Evolutionary conservation across 2,888 invertebrate genomes (phyloP), one percentile per base, ranked within the genome.

Genomic region (Brenthis ino): DNA sequence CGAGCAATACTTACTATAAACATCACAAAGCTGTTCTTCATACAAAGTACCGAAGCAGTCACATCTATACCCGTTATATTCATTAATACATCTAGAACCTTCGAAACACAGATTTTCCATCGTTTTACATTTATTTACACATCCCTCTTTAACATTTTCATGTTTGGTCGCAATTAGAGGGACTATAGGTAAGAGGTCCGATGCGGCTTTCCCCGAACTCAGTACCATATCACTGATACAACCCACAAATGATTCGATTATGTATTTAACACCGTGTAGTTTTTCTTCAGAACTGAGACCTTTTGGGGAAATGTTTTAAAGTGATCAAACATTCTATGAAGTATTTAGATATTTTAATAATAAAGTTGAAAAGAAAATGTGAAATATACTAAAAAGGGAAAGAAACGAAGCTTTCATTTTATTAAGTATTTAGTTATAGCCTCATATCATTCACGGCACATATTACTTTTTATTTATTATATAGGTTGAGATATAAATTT

Each of bases 21-120:
- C 96, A 90, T 98, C 97, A 89, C 98, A 99, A 76, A 96, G 95
- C 78, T 97, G 96, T 76, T 98, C 98, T 89, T 98, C 98, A 86
- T 97, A 98, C 79, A 95, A 94, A 2, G 98, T 98, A 28, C 97
- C 98, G 82, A 98, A 98, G 85, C 99, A 99, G 84, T 98, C 98
- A 83, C 98, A 99, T 20, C 96, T 96, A 71, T 97, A 95, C 69
- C 96, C 95, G 79, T 97, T 96, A 86, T 98, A 99, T 82, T 97
- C 97, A 88, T 98, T 98, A 72, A 98, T 96, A 85, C 99, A 99
- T 72, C 95, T 95, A 47, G 97, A 97, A 53, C 97, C 97, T 82
- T 96, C 94, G 84, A 98, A 97, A 86, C 98, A 98, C 11, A 97
- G 94, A 87, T 98, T 97, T 79, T 96, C 96, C 76, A 95, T 93